Percentiles rank a stretch among this genome's conserved stretches.
Conservation (phyloP, 2,113 vertebrate genomes). For the Gasterosteus nipponicus region DNA sequence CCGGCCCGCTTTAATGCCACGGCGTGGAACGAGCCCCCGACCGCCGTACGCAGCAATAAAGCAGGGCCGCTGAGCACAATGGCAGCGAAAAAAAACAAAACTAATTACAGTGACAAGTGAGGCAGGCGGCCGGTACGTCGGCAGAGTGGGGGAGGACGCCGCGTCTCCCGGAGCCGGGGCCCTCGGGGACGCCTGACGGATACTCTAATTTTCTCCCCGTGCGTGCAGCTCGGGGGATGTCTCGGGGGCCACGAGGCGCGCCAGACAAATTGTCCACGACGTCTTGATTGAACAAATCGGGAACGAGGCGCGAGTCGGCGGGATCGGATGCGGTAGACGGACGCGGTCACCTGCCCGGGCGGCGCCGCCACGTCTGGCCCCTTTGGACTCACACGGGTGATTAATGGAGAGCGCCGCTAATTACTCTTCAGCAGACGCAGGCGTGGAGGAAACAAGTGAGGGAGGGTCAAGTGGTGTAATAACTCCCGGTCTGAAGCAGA, state of each 20-base stretch:
- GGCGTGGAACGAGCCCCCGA: conserved; percentile 30
- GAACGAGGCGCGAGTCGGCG: conserved; percentile 44
- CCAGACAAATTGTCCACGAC: conserved; percentile 69
- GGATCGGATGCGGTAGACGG: conserved; percentile 73
- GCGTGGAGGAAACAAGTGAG: conserved; percentile 30
- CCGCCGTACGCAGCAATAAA: conserved; percentile 52
- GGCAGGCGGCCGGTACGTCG: conserved; percentile 61
- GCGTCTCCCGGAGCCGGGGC: conserved; percentile 61
- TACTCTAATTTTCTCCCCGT: conserved; percentile 72
- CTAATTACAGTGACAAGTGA: conserved; percentile 76
- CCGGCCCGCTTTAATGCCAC: conserved; percentile 39
- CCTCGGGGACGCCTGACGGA: conserved; percentile 72
- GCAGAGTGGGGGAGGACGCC: conserved; percentile 51
- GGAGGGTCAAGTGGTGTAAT: conserved; percentile 37
- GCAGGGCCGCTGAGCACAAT: conserved; percentile 59
- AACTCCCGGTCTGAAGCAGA: conserved; percentile 28
- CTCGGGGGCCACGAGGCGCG: not conserved
- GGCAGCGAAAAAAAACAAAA: conserved; percentile 69
- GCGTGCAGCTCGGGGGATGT: conserved; percentile 4
- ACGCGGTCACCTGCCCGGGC: conserved; percentile 52
- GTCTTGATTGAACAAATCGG: conserved; percentile 73
- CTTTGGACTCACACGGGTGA: conserved; percentile 51
- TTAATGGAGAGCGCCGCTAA: conserved; percentile 71
- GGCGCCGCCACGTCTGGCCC: conserved; percentile 8
- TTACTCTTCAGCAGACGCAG: conserved; percentile 58